phyloP scores from a whole-genome alignment of 2,797 vertebrate species.

The Rhynchotus rufescens region DNA sequence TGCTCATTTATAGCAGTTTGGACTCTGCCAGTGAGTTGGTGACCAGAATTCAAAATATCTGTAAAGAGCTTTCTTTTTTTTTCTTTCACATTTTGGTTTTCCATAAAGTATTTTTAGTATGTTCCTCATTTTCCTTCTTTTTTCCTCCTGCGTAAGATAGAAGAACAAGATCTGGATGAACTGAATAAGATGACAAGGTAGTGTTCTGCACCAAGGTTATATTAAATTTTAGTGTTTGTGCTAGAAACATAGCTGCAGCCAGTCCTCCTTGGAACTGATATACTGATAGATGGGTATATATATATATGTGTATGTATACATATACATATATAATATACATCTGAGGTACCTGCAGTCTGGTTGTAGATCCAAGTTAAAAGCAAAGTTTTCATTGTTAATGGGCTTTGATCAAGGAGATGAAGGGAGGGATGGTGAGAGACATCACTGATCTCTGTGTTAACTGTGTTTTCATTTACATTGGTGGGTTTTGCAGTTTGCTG shows the following conservation, averaged over 20 bases:
- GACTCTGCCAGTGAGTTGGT: neutral
- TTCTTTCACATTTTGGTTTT: neutral
- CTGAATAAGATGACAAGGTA: neutral
- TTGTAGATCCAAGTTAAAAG: neutral
- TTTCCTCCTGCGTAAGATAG: accelerated
- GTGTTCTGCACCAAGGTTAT: neutral
- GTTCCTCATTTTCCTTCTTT: neutral
- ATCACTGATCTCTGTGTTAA: neutral
- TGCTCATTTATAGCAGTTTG: neutral
- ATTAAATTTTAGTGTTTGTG: neutral
- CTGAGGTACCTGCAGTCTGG: neutral
- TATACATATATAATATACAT: too few relatives aligned
- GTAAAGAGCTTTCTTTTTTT: neutral
- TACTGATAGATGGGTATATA: too few relatives aligned
- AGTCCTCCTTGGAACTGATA: too few relatives aligned
- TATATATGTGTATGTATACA: too few relatives aligned
- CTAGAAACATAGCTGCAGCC: neutral
- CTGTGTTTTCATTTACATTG: neutral
- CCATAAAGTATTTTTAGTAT: neutral
- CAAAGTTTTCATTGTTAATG: neutral
- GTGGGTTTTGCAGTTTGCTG: neutral
- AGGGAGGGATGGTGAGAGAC: neutral
- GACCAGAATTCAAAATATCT: neutral
- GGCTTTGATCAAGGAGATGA: conserved; percentile 8
- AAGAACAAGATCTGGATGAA: neutral